phyloP scores from a whole-genome alignment of 2,888 invertebrate species.

The Bursaphelenchus okinawaensis region DNA sequence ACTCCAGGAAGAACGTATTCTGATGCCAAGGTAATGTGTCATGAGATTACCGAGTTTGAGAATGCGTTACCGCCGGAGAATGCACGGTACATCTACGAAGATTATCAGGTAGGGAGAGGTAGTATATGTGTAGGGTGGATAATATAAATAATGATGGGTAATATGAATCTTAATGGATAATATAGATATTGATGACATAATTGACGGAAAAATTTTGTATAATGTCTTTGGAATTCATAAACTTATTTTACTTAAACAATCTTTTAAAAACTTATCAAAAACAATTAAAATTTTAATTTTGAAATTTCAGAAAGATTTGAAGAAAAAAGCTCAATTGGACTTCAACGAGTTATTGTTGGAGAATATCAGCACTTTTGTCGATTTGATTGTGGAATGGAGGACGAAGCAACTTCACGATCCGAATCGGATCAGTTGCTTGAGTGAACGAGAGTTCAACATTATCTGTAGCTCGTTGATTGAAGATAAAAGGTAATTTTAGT shows the following conservation, averaged over 20 bases:
- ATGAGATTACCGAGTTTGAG: slow-evolving; percentile 26
- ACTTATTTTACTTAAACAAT: not conserved
- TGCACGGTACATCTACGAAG: slow-evolving; percentile 33
- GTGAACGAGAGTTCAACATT: slow-evolving; percentile 16
- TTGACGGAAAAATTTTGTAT: no score
- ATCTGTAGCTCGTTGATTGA: slow-evolving; percentile 13
- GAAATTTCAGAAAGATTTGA: slow-evolving; percentile 32
- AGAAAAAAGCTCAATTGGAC: slow-evolving; percentile 32
- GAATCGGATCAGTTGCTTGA: slow-evolving; percentile 14
- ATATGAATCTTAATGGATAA: no score
- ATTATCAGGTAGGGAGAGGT: slow-evolving; percentile 40
- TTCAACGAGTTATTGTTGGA: slow-evolving; percentile 41
- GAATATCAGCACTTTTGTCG: slow-evolving; percentile 35
- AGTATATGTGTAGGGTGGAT: no score
- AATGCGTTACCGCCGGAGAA: slow-evolving; percentile 32
- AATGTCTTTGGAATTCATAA: not conserved
- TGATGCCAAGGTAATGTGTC: slow-evolving; percentile 26
- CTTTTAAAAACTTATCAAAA: not conserved
- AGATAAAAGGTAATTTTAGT: not conserved
- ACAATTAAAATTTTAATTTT: slow-evolving; percentile 5
- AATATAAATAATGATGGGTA: no score
- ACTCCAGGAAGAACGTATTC: slow-evolving; percentile 27
- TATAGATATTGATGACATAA: no score
- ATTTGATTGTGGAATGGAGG: slow-evolving; percentile 24
- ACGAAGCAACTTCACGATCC: slow-evolving; percentile 6